These are phyloP conservation scores for Circaetus cinerascens DNA, from an alignment of 2,113 vertebrate genomes.

Conservation along the genomic window DNA sequence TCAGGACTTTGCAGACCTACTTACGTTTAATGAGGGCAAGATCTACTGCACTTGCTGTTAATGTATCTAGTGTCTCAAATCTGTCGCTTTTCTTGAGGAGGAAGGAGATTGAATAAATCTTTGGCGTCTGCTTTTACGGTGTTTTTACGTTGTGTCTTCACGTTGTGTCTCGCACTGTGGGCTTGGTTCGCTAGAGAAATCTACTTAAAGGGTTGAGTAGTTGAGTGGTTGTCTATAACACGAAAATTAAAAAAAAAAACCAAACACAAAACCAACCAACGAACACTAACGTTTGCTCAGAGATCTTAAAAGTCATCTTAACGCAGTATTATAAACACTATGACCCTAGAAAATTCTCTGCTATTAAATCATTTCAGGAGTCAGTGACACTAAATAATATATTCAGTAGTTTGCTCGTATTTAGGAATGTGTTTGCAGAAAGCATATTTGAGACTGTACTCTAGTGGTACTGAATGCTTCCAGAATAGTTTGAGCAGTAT, in stretches of 20 bases:
- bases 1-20: neutral
- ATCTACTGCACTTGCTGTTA: rapidly evolving
- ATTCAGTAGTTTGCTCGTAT: neutral
- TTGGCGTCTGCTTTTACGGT: neutral
- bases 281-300: neutral
- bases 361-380: neutral
- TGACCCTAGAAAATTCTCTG: neutral
- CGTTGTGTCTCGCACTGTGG: rapidly evolving
- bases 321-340: neutral
- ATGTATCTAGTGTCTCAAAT: rapidly evolving
- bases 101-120: neutral
- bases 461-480: neutral
- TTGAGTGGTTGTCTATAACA: neutral
- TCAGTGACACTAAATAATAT: rapidly evolving
- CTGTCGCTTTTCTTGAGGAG: neutral
- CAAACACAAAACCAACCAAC: too few species aligned
- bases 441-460: rapidly evolving
- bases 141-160: neutral
- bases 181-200: neutral
- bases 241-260: too few species aligned
- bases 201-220: neutral
- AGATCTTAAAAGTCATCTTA: neutral
- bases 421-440: neutral
- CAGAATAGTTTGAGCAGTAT: neutral
- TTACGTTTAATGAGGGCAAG: neutral